phyloP scores from a whole-genome alignment of 2,888 invertebrate species.

The Ashinkailepas kermadecensis region DNA sequence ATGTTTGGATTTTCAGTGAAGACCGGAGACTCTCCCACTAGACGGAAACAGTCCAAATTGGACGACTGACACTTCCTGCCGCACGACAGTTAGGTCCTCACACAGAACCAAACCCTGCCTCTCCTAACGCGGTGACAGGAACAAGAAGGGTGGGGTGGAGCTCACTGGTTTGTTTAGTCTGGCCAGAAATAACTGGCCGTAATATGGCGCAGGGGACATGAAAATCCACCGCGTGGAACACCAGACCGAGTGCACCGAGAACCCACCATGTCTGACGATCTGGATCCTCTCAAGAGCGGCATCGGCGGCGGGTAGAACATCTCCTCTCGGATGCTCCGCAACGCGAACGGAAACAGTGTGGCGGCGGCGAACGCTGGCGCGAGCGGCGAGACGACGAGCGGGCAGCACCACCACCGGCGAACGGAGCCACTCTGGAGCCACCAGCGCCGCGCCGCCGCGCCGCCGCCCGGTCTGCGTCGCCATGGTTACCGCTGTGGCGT shows the following conservation, averaged over 20 bases:
- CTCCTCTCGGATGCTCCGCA: constrained; percentile 4
- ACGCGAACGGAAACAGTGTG: background rate
- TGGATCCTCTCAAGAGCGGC: background rate
- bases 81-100: no score
- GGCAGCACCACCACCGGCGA: background rate
- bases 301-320: constrained; percentile 8
- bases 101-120: background rate
- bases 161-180: no score
- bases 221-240: no score
- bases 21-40: no score
- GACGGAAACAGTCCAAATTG: no score
- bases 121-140: no score
- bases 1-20: no score
- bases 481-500: constrained; percentile 3
- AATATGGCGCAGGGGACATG: no score
- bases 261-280: no score
- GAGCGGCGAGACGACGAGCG: background rate
- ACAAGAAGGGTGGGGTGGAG: no score
- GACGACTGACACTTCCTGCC: background rate
- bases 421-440: background rate
- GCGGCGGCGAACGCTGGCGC: background rate
- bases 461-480: background rate
- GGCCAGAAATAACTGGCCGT: no score
- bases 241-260: no score
- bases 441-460: background rate